A percentile compares a stretch with the other conserved stretches of the same genome.
These are phyloP conservation scores for Galaxias olidus DNA, from an alignment of 2,797 vertebrate species.

Conservation along the genomic window DNA sequence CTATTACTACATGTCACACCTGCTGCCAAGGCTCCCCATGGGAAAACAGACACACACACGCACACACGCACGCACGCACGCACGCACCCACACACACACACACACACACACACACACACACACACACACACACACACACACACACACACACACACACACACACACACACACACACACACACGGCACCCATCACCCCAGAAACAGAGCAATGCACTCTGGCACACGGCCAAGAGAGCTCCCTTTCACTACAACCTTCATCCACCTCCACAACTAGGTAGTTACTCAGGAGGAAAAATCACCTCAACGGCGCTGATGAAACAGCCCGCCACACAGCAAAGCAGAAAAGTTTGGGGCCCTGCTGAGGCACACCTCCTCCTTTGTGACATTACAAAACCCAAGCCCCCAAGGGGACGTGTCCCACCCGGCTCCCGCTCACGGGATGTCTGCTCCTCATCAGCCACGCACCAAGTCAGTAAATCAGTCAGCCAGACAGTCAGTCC, in stretches of 20 bases:
- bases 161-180: conserved; percentile 15
- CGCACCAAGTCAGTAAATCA: not conserved
- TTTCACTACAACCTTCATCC: conserved; percentile 71
- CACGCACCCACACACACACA: conserved; percentile 7
- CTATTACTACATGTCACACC: conserved; percentile 78
- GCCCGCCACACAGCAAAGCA: conserved; percentile 54
- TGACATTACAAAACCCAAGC: conserved; percentile 68
- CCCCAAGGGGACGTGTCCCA: conserved; percentile 40
- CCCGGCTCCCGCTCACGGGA: conserved; percentile 47
- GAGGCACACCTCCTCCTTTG: conserved; percentile 63
- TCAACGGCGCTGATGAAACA: conserved; percentile 71
- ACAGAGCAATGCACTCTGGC: conserved; percentile 63
- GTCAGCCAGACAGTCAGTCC: not conserved
- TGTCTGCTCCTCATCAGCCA: conserved; percentile 13
- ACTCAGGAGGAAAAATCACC: conserved; percentile 70
- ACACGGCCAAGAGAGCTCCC: conserved; percentile 60
- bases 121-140: conserved; percentile 42
- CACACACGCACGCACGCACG: conserved; percentile 11
- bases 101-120: conserved; percentile 38
- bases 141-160: conserved; percentile 24
- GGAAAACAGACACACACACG: conserved; percentile 35
- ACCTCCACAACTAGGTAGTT: conserved; percentile 65
- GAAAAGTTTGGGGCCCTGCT: conserved; percentile 61
- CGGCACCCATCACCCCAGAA: conserved; percentile 62
- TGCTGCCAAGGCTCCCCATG: conserved; percentile 69